These are phyloP conservation scores for Puntigrus tetrazona DNA, from an alignment of 2,113 vertebrate genomes.

Conservation along the genomic window DNA sequence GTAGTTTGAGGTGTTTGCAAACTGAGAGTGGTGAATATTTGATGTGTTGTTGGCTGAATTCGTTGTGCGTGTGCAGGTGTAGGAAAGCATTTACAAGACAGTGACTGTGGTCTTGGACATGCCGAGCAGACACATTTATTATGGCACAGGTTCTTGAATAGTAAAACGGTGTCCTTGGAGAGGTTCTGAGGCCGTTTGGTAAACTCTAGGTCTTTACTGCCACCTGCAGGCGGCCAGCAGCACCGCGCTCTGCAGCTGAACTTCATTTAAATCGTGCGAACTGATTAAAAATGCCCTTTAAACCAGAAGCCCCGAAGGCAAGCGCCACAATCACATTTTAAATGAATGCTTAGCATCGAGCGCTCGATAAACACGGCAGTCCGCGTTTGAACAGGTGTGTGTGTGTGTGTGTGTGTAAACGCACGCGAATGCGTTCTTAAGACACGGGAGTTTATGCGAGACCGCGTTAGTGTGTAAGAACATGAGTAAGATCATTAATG, in stretches of 20 bases:
- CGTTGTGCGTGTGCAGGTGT: constrained; percentile 18
- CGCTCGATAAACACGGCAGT: not conserved
- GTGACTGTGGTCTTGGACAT: not conserved
- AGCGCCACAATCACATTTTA: constrained; percentile 47
- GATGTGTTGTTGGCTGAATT: not conserved
- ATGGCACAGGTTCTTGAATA: constrained; percentile 67
- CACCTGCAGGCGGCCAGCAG: constrained; percentile 64
- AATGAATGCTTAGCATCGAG: constrained; percentile 54
- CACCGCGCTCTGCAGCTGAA: constrained; percentile 56
- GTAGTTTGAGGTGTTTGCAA: not conserved
- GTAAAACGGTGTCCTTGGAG: constrained; percentile 26
- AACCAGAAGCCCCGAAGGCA: constrained; percentile 60
- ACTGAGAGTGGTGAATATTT: not conserved
- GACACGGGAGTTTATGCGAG: not conserved
- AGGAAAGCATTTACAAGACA: constrained; percentile 21
- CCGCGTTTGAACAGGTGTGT: constrained; percentile 14
- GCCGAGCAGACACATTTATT: constrained; percentile 63
- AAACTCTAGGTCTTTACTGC: constrained; percentile 67
- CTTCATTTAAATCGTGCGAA: constrained; percentile 64
- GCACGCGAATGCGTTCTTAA: not conserved
- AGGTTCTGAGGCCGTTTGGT: not conserved
- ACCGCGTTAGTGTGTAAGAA: constrained; percentile 1
- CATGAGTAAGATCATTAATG: constrained; percentile 51
- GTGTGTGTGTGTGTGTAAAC: constrained; percentile 5
- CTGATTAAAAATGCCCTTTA: constrained; percentile 74